phyloP scores from a whole-genome alignment of 2,113 vertebrate genomes.

The Scopus umbretta region DNA sequence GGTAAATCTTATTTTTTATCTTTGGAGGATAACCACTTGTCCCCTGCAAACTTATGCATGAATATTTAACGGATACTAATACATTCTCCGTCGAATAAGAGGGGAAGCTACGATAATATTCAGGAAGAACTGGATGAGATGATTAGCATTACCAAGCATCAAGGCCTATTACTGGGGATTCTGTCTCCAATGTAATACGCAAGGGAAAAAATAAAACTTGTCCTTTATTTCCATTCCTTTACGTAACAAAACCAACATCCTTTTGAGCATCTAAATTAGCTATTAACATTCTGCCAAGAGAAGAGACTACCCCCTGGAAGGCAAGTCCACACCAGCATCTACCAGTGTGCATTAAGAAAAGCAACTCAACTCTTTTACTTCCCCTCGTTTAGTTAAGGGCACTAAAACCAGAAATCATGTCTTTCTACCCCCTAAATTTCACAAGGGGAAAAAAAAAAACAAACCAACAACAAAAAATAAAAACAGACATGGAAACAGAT shows the following conservation, averaged over 20 bases:
- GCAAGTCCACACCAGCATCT: neutral
- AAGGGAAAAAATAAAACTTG: neutral
- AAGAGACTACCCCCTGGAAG: neutral
- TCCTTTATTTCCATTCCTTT: neutral
- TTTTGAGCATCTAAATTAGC: neutral
- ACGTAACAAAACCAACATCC: neutral
- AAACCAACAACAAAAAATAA: no score
- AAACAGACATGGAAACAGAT: neutral
- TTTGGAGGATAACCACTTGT: neutral
- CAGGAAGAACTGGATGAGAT: neutral
- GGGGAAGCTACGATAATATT: neutral
- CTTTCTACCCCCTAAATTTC: neutral
- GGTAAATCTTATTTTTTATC: neutral
- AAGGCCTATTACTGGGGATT: neutral
- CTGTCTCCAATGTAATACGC: neutral
- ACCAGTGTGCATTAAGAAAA: neutral
- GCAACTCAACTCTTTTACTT: neutral
- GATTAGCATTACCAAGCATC: neutral
- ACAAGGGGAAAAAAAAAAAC: neutral
- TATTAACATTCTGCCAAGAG: neutral
- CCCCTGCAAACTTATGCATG: neutral
- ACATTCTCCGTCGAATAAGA: neutral
- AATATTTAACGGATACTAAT: neutral
- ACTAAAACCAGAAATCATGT: neutral
- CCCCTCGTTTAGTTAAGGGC: neutral